These are phyloP conservation scores for Aethes cnicana DNA, from an alignment of 2,888 invertebrate genomes.

Conservation along the genomic window DNA sequence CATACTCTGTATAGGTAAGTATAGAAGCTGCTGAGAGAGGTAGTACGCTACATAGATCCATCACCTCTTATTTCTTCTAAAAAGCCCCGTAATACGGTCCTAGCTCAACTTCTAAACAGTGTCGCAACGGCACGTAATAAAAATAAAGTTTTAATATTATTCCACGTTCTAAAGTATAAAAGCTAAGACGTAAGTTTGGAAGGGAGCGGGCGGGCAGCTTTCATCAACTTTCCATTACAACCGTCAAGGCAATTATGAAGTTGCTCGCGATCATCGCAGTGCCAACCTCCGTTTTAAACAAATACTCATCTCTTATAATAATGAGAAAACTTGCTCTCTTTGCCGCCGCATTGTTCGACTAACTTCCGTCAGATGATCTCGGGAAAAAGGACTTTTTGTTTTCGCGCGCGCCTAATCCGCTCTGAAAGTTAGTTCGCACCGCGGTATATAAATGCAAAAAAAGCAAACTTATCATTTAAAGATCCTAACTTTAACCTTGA, in stretches of 20 bases:
- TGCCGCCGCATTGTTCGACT: conserved; percentile 46
- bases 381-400: conserved; percentile 47
- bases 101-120: conserved; percentile 4
- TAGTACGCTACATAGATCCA: too few relatives aligned
- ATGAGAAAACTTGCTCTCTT: conserved; percentile 75
- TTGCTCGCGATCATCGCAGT: conserved; percentile 62
- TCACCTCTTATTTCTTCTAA: not conserved
- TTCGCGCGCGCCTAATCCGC: too few relatives aligned
- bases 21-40: too few relatives aligned
- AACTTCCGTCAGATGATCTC: conserved; percentile 68
- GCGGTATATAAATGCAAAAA: too few relatives aligned
- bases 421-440: too few relatives aligned
- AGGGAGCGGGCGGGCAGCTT: conserved; percentile 64
- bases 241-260: conserved; percentile 79
- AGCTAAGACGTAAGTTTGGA: conserved; percentile 69
- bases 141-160: conserved; percentile 28
- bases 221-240: conserved; percentile 77
- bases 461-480: too few relatives aligned
- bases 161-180: conserved; percentile 39
- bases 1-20: too few relatives aligned
- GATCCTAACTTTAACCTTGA: too few relatives aligned
- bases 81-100: conserved; percentile 10
- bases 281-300: conserved; percentile 69
- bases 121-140: conserved; percentile 9
- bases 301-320: conserved; percentile 65